A percentile compares a stretch with the other conserved stretches of the same genome.
These are phyloP conservation scores for Pectinophora gossypiella DNA, from an alignment of 1,140 invertebrate species.

Conservation along the genomic window DNA sequence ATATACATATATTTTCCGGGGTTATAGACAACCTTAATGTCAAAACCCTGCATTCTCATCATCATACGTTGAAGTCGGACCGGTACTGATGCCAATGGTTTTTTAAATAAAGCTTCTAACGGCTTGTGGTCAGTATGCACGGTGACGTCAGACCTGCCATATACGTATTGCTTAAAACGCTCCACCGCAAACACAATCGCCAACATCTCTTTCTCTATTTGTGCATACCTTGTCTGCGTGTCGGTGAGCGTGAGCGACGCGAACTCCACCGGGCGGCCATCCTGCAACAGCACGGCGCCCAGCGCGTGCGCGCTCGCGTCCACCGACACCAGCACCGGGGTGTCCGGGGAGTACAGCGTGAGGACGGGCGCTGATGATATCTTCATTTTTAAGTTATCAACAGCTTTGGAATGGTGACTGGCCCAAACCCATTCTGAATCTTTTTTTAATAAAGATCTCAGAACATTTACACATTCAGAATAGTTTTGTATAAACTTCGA, in stretches of 20 bases:
- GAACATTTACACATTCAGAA: constrained; percentile 32
- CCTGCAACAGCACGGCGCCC: constrained; percentile 30
- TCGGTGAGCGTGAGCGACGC: constrained; percentile 38
- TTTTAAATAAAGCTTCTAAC: constrained; percentile 52
- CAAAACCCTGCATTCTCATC: constrained; percentile 8
- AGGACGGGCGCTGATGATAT: constrained; percentile 11
- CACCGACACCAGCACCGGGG: constrained; percentile 24
- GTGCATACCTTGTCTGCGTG: constrained; percentile 35
- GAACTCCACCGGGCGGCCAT: constrained; percentile 15
- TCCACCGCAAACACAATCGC: constrained; percentile 40
- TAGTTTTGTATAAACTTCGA: constrained; percentile 52
- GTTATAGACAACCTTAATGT: constrained; percentile 8
- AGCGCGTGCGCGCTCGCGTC: constrained; percentile 21
- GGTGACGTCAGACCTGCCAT: constrained; percentile 16
- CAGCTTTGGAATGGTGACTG: constrained; percentile 26
- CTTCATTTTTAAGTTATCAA: constrained; percentile 42
- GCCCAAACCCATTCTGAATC: constrained; percentile 46
- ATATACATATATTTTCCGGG: constrained; percentile 43
- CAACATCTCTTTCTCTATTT: constrained; percentile 53
- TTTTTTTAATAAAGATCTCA: constrained; percentile 34
- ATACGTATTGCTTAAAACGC: constrained; percentile 28
- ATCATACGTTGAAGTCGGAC: constrained; percentile 33
- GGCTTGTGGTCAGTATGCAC: constrained; percentile 69
- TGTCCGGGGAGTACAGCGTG: not conserved
- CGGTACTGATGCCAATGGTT: constrained; percentile 46